These are phyloP conservation scores for Euproctis similis DNA, from an alignment of 2,888 invertebrate genomes.

Conservation along the genomic window DNA sequence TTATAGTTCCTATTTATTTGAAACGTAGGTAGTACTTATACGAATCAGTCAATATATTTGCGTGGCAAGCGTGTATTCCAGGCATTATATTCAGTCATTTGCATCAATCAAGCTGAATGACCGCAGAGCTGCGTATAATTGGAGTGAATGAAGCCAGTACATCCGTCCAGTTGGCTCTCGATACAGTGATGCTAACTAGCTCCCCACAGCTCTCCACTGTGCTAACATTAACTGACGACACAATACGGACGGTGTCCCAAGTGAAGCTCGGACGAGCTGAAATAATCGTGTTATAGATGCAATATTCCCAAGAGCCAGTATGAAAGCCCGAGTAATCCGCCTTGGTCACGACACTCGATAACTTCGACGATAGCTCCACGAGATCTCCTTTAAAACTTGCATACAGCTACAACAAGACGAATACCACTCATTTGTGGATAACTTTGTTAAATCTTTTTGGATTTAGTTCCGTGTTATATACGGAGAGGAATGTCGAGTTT, in stretches of 20 bases:
- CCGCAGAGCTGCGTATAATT: constrained; percentile 21
- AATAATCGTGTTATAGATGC: constrained; percentile 51
- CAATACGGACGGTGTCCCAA: constrained; percentile 21
- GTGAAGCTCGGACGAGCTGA: constrained; percentile 24
- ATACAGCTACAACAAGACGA: constrained; percentile 47
- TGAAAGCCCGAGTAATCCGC: constrained; percentile 46
- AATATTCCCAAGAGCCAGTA: constrained; percentile 33
- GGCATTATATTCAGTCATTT: no score
- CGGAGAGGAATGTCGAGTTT: no score
- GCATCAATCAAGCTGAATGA: no score
- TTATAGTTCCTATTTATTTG: no score
- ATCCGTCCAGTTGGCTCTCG: constrained; percentile 14
- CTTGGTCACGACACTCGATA: constrained; percentile 42
- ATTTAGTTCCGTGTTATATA: constrained; percentile 16
- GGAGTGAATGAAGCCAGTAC: constrained; percentile 5
- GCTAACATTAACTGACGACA: constrained; percentile 12
- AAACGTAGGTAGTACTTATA: no score
- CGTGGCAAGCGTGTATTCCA: no score
- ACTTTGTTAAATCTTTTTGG: constrained; percentile 35
- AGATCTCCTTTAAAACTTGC: constrained; percentile 52
- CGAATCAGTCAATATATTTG: no score
- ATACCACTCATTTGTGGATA: constrained; percentile 43
- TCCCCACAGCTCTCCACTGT: constrained; percentile 9
- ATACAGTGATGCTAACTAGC: constrained; percentile 9
- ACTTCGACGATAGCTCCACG: constrained; percentile 54